Conservation (phyloP, 2,888 invertebrate genomes). For the Pristionchus entomophagus region DNA sequence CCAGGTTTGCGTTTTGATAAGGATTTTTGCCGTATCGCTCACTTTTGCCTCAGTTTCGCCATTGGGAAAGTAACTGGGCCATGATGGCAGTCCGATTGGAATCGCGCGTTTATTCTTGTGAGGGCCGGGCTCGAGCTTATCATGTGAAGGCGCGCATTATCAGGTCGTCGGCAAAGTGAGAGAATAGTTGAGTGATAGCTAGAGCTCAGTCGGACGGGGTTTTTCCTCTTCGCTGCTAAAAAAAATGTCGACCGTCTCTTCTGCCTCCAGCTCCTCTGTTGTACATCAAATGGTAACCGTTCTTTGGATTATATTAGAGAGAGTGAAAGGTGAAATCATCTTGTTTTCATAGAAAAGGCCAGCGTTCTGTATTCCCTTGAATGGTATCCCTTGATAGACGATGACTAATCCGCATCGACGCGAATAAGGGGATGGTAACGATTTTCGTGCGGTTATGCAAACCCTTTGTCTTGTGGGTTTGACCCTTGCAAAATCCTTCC, state of each 20-base stretch:
- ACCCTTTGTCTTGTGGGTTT: neutral
- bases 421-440: neutral
- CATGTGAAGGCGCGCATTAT: neutral
- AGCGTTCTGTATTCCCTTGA: neutral
- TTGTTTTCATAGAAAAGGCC: neutral
- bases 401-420: neutral
- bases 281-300: neutral
- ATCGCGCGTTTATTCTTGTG: neutral
- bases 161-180: constrained; percentile 21
- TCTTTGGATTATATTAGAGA: neutral
- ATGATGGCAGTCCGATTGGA: neutral
- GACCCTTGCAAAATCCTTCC: neutral
- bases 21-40: neutral
- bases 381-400: neutral
- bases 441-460: constrained; percentile 14
- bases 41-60: neutral
- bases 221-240: neutral
- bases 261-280: neutral
- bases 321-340: neutral
- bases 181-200: constrained; percentile 15
- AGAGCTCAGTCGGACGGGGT: neutral
- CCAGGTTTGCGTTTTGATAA: constrained; percentile 33
- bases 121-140: constrained; percentile 6
- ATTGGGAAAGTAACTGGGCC: constrained; percentile 9
- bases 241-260: neutral